A percentile compares a stretch with the other conserved stretches of the same genome.
These are phyloP conservation scores for Notarius quadriscutis DNA, from an alignment of 2,113 vertebrate genomes.

Conservation along the genomic window DNA sequence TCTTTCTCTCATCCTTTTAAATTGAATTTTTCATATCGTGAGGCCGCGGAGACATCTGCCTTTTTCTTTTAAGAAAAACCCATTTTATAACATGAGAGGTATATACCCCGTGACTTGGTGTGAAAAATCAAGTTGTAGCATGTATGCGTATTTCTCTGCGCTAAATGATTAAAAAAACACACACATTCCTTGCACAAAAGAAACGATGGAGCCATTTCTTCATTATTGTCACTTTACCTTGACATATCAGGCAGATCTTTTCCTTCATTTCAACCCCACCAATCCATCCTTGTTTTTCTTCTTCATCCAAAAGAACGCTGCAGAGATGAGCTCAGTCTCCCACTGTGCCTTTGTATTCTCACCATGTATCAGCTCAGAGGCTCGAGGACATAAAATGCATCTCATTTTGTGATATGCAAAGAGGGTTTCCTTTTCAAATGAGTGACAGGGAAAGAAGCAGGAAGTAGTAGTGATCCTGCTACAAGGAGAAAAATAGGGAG, in stretches of 20 bases:
- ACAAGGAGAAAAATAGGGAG: constrained; percentile 21
- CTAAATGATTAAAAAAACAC: constrained; percentile 33
- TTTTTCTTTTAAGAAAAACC: constrained; percentile 68
- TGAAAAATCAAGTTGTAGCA: constrained; percentile 27
- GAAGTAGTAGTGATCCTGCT: constrained; percentile 10
- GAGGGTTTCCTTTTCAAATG: constrained; percentile 75
- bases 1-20: constrained; percentile 80
- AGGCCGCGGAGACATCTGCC: constrained; percentile 76
- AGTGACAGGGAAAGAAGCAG: constrained; percentile 68
- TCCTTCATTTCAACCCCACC: not conserved
- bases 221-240: constrained; percentile 38
- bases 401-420: constrained; percentile 55
- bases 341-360: constrained; percentile 67
- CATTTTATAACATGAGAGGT: constrained; percentile 50
- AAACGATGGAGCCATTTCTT: constrained; percentile 2
- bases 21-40: constrained; percentile 82
- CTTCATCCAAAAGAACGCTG: constrained; percentile 20
- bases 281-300: constrained; percentile 59
- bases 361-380: constrained; percentile 36
- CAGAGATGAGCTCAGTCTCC: constrained; percentile 29
- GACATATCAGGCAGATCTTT: constrained; percentile 18
- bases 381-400: constrained; percentile 44
- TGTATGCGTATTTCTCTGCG: not conserved
- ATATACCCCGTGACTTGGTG: constrained; percentile 36
- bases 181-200: not conserved